Base-by-base conservation (phyloP, 2,888 invertebrate species). In the Galerucella calmariensis region DNA sequence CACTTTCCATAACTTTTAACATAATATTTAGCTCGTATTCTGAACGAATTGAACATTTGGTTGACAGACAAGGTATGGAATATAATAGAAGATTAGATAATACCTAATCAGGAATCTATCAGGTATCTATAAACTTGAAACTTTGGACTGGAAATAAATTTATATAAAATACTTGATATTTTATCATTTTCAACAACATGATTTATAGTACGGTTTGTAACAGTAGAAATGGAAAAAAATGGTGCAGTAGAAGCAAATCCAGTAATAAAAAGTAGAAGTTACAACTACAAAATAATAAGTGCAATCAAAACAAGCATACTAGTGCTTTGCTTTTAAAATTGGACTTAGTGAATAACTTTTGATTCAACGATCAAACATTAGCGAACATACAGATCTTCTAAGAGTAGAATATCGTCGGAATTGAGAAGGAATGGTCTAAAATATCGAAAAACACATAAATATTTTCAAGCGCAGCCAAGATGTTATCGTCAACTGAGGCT, bases 1-100 rank as follows among this genome's bases (percentile, higher is more conserved):
- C 66, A 51, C 70, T 46, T n/a, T 81, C 81, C 48, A 76, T 46
- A 80, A 81, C 81, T 68, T 79, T 79, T 48, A 14, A 16, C 63
- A 65, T 65, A 8, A 41, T 48, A 16, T 46, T 65, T 14, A 65
- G 41, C 46, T 35, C n/a, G 35, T 20, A 65, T 46, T 46, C 6
- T 16, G 8, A 51, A 16, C 41, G 5, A 35, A 62, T 62, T 41
- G 2, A 14, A 62, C 24, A 20, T 16, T 4, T 24, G 10, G 9
- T 24, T 9, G n/a, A 62, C 62, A n/a, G 62, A 62, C n/a, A 41
- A 62, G 41, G 62, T 62, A 14, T 41, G 14, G 24, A n/a, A 44
- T 6, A 62, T 41, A 41, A 41, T 41, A 41, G 8, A 8, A 62
- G 62, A 62, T 62, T 41, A 62, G 62, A 62, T 62, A 62, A 41